Conservation (phyloP, 2,797 vertebrate genomes). For the Labeo calbasu region DNA sequence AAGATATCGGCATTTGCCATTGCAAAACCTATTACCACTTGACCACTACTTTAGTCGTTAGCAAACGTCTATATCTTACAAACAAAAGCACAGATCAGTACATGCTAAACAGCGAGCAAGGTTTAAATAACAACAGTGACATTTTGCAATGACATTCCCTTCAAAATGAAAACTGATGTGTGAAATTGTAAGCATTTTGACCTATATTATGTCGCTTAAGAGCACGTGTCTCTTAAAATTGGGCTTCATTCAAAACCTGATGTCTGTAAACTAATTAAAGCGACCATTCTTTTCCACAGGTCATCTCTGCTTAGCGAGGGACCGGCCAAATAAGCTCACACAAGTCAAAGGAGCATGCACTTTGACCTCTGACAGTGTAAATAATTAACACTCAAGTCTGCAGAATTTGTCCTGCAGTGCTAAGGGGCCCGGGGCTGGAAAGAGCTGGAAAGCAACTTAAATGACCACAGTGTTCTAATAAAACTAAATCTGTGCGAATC, state of each 20-base stretch:
- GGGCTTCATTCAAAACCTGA: slow-evolving; percentile 17
- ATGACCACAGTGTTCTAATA: slow-evolving; percentile 60
- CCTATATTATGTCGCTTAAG: not conserved
- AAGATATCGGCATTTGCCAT: not conserved
- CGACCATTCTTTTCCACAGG: slow-evolving; percentile 45
- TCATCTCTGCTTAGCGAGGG: slow-evolving; percentile 41
- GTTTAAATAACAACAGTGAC: not conserved
- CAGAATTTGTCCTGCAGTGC: slow-evolving; percentile 55
- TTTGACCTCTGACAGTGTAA: slow-evolving; percentile 62
- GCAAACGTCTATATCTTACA: not conserved
- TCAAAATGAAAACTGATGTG: not conserved
- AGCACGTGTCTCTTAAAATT: slow-evolving; percentile 7
- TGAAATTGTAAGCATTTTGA: not conserved
- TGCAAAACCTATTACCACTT: not conserved
- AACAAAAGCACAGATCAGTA: not conserved
- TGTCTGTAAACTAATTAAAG: slow-evolving; percentile 41
- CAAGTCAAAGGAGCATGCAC: slow-evolving; percentile 40
- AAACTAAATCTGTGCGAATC: slow-evolving; percentile 39
- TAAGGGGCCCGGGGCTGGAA: slow-evolving; percentile 54
- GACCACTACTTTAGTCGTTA: not conserved
- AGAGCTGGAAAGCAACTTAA: slow-evolving; percentile 49
- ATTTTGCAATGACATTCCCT: not conserved
- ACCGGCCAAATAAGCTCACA: slow-evolving; percentile 47
- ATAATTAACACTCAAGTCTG: slow-evolving; percentile 72
- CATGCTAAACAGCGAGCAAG: not conserved